A percentile compares a stretch with the other conserved stretches of the same genome.
phyloP scores from a whole-genome alignment of 2,797 vertebrate genomes.

The Allobates femoralis region DNA sequence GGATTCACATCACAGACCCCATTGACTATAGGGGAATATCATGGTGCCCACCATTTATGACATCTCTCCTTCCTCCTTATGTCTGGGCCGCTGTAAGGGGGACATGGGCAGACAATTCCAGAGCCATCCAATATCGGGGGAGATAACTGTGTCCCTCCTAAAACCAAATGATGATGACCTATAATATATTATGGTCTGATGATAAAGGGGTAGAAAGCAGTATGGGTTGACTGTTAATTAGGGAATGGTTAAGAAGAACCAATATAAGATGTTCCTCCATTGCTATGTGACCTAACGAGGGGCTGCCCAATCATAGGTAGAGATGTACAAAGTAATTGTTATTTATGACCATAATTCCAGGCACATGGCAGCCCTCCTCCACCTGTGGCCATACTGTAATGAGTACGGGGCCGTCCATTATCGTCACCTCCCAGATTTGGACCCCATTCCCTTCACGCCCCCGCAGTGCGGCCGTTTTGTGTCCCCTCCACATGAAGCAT shows the following conservation, averaged over 20 bases:
- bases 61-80: not conserved
- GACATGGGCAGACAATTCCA: not conserved
- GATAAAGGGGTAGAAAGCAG: too few relatives aligned
- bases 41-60: too few relatives aligned
- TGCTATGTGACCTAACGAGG: too few relatives aligned
- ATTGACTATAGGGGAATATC: too few relatives aligned
- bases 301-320: too few relatives aligned
- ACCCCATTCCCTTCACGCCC: not conserved
- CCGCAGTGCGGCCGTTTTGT: slow-evolving; percentile 55
- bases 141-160: not conserved
- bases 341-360: not conserved
- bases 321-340: not conserved
- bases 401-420: not conserved
- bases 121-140: not conserved
- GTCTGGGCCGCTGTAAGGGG: not conserved
- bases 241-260: too few relatives aligned
- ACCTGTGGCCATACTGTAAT: not conserved
- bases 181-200: too few relatives aligned
- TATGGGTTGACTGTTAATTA: too few relatives aligned
- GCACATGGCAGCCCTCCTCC: not conserved
- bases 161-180: too few relatives aligned
- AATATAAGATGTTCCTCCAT: too few relatives aligned
- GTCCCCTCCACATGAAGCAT: slow-evolving; percentile 36
- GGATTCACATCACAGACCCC: too few relatives aligned
- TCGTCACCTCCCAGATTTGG: not conserved